Percentiles rank a stretch among this genome's conserved stretches.
These are phyloP conservation scores for Gobio gobio DNA, from an alignment of 2,113 vertebrate genomes.

Conservation along the genomic window DNA sequence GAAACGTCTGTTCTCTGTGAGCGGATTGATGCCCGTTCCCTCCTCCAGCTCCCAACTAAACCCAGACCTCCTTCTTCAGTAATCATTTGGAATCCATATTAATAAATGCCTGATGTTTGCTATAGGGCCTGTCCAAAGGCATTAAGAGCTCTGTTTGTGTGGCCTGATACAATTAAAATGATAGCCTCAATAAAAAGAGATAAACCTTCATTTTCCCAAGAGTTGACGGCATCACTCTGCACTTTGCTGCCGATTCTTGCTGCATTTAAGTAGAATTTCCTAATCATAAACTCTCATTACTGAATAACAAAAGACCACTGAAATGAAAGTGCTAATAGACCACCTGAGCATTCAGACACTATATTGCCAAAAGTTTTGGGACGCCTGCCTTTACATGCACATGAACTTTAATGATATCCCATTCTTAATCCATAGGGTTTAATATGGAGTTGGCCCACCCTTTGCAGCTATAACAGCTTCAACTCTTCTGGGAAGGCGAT, in stretches of 20 bases:
- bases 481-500: no score
- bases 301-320: not conserved
- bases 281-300: not conserved
- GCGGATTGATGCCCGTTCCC: slow-evolving; percentile 67
- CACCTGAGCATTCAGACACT: slow-evolving; percentile 7
- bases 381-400: no score
- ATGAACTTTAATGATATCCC: no score
- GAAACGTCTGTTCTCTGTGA: slow-evolving; percentile 64
- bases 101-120: slow-evolving; percentile 81
- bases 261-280: not conserved
- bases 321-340: not conserved
- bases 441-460: no score
- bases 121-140: slow-evolving; percentile 56
- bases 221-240: slow-evolving; percentile 36
- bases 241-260: slow-evolving; percentile 23
- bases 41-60: slow-evolving; percentile 68
- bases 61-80: slow-evolving; percentile 64
- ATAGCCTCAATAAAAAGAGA: slow-evolving; percentile 72
- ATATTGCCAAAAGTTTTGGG: no score
- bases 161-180: slow-evolving; percentile 65
- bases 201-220: slow-evolving; percentile 56
- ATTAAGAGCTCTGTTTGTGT: slow-evolving; percentile 62
- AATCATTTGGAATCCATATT: slow-evolving; percentile 81
- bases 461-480: no score
- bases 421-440: no score